Base-by-base conservation (phyloP, 2,888 invertebrate species). In the Acanthosepion esculentum region DNA sequence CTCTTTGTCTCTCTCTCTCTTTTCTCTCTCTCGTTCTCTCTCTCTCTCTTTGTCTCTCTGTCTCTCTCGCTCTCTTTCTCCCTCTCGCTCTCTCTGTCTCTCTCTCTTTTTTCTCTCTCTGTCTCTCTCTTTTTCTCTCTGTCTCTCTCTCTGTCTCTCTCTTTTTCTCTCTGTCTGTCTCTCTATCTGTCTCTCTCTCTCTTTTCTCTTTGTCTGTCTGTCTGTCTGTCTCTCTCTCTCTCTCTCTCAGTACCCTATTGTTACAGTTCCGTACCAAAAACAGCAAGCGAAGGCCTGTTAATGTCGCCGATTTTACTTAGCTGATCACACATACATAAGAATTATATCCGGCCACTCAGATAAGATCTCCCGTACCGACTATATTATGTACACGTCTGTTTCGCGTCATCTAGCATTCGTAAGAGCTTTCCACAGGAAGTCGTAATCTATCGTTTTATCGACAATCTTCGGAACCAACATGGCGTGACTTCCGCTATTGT, bases 401-500 rank as follows among this genome's bases (percentile, higher is more conserved):
- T 33, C 78, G 78, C n/a, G 18, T 78, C 78, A 78, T 78, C 78
- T 78, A 78, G 78, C 78, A 78, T 78, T 33, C n/a, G n/a, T 78
- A 78, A 78, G n/a, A 78, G 78, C 5, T 33, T 78, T 78, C 78
- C 78, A 78, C 33, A 78, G 78, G 78, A 78, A 78, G 78, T 78
- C 78, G 33, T 78, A 78, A 78, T 78, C 78, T 78, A 15, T n/a
- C 33, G n/a, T 33, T 78, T 78, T 3, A 78, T 78, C 78, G 78
- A 5, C 78, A 78, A 78, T 78, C 78, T 78, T 78, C 78, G 78
- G 78, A 78, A 78, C n/a, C 78, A 78, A 78, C 78, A 78, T 78
- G n/a, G 78, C 78, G 78, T 78, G 78, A 78, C 78, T 78, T 78
- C 78, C 78, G 78, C 78, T 78, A 33, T 78, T 78, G n/a, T 78